phyloP scores from a whole-genome alignment of 2,888 invertebrate genomes.

The Atrina japonica region DNA sequence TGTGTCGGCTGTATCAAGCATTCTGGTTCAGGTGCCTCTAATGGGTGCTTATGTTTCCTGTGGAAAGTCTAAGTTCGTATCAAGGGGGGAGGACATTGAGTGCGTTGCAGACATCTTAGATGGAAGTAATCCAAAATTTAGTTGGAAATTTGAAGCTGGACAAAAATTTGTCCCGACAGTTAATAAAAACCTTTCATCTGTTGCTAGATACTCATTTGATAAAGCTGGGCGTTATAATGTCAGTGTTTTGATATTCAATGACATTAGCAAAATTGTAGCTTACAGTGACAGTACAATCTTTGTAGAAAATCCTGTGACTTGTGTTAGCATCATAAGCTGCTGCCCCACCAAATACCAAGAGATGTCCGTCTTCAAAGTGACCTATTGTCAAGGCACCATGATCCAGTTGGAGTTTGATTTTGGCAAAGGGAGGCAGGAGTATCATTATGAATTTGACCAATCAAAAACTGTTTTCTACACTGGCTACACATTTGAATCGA shows the following conservation, averaged over 20 bases:
- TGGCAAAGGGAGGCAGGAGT: conserved; percentile 33
- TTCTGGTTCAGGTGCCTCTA: conserved; percentile 61
- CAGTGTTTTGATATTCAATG: conserved; percentile 64
- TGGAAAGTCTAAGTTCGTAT: conserved; percentile 37
- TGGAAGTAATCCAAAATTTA: conserved; percentile 68
- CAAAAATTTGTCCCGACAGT: neutral
- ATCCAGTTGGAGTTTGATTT: conserved; percentile 53
- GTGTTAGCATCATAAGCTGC: conserved; percentile 29
- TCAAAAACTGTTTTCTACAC: conserved; percentile 19
- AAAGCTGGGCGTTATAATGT: conserved; percentile 62
- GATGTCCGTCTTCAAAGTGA: conserved; percentile 29
- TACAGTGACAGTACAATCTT: conserved; percentile 30
- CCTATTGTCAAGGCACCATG: conserved; percentile 24
- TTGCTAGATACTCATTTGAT: conserved; percentile 45
- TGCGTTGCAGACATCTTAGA: conserved; percentile 59
- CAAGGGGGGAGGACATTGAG: conserved; percentile 47
- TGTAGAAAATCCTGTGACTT: conserved; percentile 49
- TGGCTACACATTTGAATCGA: conserved; percentile 38
- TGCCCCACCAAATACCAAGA: conserved; percentile 37
- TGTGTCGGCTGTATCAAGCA: conserved; percentile 39
- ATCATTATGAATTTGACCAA: conserved; percentile 4
- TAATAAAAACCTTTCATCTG: conserved; percentile 38
- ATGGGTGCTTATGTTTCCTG: conserved; percentile 52
- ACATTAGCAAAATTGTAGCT: conserved; percentile 48
- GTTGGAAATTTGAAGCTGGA: conserved; percentile 54